Base-by-base conservation (phyloP, 2,888 invertebrate species). In the Pyrrhosoma nymphula region DNA sequence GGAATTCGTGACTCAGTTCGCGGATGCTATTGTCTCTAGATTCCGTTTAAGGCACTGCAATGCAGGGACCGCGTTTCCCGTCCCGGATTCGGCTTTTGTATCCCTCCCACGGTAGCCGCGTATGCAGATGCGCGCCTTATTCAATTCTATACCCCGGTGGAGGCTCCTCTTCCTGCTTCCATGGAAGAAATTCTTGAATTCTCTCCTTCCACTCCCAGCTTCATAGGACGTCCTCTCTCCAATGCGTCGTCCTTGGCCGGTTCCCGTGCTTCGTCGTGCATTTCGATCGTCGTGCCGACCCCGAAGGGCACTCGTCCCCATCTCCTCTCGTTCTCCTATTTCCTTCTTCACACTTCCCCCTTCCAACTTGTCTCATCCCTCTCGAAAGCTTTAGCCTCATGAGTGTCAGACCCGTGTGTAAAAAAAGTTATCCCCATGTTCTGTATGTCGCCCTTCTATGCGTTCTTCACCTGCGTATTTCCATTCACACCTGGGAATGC, bases 141-240 rank as follows among this genome's bases (percentile, higher is more conserved):
- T 69, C n/a, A 60, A 18, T 60, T 60, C 60, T 23, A n/a, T 69
- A n/a, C n/a, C 69, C n/a, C n/a, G n/a, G 26, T n/a, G 69, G 20
- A 26, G 69, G 69, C 10, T 88, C 39, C 91, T 56, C 63, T 91
- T 39, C 16, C 35, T 60, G 4, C 20, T 30, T 56, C 90, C 30
- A 35, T 14, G 69, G n/a, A 6, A n/a, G n/a, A 69, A n/a, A 69
- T 18, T 60, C 90, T 10, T 26, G 60, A 60, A 20, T 16, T 60
- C 60, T 16, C 90, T 91, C 60, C n/a, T 69, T 91, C 63, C 39
- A 35, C 63, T 91, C 91, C 63, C 60, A 63, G 63, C 35, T n/a
- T 47, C 35, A 20, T 88, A 16, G 39, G 35, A 47, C 47, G 8
- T 47, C 47, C 47, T 12, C 60, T 14, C 88, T 60, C 91, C 60